Evolutionary conservation across 2,797 vertebrate genomes (phyloP), one percentile per base, ranked within the genome.

Genomic region (Cetoscarus ocellatus): DNA sequence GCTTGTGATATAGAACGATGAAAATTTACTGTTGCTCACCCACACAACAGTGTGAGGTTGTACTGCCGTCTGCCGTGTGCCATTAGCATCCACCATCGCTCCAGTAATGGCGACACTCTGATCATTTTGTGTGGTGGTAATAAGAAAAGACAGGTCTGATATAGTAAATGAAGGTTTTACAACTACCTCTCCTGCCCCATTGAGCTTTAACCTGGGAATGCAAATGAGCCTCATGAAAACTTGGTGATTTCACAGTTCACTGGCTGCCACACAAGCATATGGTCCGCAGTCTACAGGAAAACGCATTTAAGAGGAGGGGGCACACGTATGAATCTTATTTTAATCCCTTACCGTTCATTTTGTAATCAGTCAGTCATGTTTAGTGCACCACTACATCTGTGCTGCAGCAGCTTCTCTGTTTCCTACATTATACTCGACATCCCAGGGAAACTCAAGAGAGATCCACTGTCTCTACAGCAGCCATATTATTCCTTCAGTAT

Each of bases 171-270:
- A 86, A 78, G 84, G 79, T 78, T 86, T 91, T 87, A 88, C 86
- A 82, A 71, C 83, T 82, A 72, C 83, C 83, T 84, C 74, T 52
- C 70, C 70, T 86, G 86, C 65, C 81, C 86, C 88, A 91, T 73
- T 91, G 91, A 88, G 86, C 81, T 86, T 90, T 83, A 85, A 92
- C 89, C 90, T 83, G 76, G 75, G 72, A 85, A 88, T 88, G 87
- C 80, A 90, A 87, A 89, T 88, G 35, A 70, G 79, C 70, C 85
- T 79, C 77, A 75, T 80, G 83, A 86, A 89, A 92, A 88, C 79
- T 74, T 74, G 91, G 83, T 85, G 86, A 92, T 92, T 93, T 91
- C 83, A 91, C 49, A 84, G 78, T 87, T 87, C 81, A 79, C 76
- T 67, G 80, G 18, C 67, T 82, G 61, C 75, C 67, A 77, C 77